A percentile compares a stretch with the other conserved stretches of the same genome.
These are phyloP conservation scores for Stenurella melanura DNA, from an alignment of 2,888 invertebrate species.

Conservation along the genomic window DNA sequence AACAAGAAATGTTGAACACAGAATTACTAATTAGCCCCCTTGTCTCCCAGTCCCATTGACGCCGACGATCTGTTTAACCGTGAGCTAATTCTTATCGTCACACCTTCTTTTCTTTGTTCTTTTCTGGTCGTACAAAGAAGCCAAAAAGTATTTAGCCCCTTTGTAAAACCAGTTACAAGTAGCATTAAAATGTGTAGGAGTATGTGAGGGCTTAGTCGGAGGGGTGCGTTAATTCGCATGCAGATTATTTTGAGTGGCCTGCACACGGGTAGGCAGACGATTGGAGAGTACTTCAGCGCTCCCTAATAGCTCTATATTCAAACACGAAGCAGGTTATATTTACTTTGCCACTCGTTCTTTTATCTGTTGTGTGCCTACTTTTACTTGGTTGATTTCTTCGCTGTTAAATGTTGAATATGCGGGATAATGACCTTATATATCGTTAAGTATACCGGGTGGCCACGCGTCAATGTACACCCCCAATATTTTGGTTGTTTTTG, in stretches of 20 bases:
- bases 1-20: neutral
- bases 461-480: too few relatives aligned
- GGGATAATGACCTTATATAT: neutral
- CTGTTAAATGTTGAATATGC: conserved; percentile 4
- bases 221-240: conserved; percentile 51
- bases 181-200: conserved; percentile 32
- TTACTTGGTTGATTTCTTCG: conserved; percentile 17
- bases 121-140: conserved; percentile 6
- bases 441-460: too few relatives aligned
- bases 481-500: too few relatives aligned
- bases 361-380: conserved; percentile 26
- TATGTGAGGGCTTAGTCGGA: conserved; percentile 23
- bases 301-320: conserved; percentile 41
- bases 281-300: conserved; percentile 52
- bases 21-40: neutral
- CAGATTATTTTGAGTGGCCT: conserved; percentile 55
- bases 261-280: conserved; percentile 46
- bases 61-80: neutral
- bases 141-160: conserved; percentile 7
- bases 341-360: conserved; percentile 34
- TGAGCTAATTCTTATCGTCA: neutral
- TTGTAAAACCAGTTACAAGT: conserved; percentile 33
- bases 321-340: conserved; percentile 29
- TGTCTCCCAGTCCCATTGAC: neutral
- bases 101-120: conserved; percentile 20